phyloP scores from a whole-genome alignment of 2,888 invertebrate genomes.

The Danaus chrysippus region DNA sequence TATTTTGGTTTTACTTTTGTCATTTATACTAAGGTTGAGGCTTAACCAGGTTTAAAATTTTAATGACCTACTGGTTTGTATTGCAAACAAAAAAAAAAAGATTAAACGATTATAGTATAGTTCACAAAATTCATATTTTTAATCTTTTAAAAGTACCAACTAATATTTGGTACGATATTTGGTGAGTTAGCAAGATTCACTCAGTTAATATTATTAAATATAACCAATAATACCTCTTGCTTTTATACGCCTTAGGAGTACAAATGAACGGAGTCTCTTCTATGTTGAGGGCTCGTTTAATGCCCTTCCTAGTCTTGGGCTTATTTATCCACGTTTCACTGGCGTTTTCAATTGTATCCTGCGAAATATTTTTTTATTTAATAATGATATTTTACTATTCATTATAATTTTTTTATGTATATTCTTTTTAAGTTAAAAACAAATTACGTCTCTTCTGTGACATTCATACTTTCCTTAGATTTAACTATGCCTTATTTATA shows the following conservation, averaged over 20 bases:
- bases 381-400: not conserved
- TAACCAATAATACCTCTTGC: constrained; percentile 47
- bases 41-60: too few species aligned
- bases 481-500: not conserved
- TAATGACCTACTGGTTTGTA: too few species aligned
- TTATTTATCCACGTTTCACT: constrained; percentile 67
- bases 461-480: too few species aligned
- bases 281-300: constrained; percentile 64
- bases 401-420: not conserved
- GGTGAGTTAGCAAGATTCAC: too few species aligned
- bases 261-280: constrained; percentile 82
- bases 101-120: too few species aligned
- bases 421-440: not conserved
- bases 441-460: too few species aligned
- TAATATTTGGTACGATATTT: not conserved
- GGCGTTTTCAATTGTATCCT: constrained; percentile 74
- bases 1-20: too few species aligned
- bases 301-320: constrained; percentile 58
- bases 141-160: too few species aligned
- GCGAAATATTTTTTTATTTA: constrained; percentile 11
- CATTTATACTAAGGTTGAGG: too few species aligned
- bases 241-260: constrained; percentile 70
- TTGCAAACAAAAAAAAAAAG: too few species aligned
- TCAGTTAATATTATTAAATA: not conserved
- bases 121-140: too few species aligned